Percentiles rank a stretch among this genome's conserved stretches.
phyloP scores from a whole-genome alignment of 2,888 invertebrate species.

The Acanthosepion pharaonis region DNA sequence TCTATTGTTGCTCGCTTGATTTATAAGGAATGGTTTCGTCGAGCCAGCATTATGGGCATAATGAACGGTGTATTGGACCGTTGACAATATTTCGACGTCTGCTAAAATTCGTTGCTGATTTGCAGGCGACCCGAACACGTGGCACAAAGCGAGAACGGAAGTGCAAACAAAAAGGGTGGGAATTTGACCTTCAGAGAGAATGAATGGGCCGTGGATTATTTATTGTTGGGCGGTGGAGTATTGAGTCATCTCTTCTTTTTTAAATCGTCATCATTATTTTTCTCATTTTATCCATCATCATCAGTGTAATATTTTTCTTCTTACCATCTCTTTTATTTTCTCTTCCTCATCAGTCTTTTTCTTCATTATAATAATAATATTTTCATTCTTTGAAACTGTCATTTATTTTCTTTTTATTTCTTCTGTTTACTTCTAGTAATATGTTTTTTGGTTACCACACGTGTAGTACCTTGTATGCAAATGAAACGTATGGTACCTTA shows the following conservation, averaged over 20 bases:
- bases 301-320: neutral
- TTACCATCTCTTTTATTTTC: neutral
- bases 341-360: no score
- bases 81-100: slow-evolving; percentile 21
- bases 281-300: neutral
- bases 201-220: neutral
- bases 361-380: neutral
- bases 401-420: neutral
- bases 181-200: neutral
- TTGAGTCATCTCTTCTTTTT: neutral
- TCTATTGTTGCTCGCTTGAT: neutral
- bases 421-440: neutral
- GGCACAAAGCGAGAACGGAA: neutral
- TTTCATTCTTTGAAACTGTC: neutral
- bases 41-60: neutral
- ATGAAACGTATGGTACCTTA: no score
- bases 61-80: neutral
- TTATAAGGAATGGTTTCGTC: neutral
- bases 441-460: neutral
- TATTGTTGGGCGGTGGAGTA: neutral
- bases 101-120: slow-evolving; percentile 21
- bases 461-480: no score
- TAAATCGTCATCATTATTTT: neutral
- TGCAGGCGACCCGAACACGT: neutral
- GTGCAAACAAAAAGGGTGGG: neutral